A percentile compares a stretch with the other conserved stretches of the same genome.
phyloP scores from a whole-genome alignment of 2,888 invertebrate species.

The Coecobrya sp. region DNA sequence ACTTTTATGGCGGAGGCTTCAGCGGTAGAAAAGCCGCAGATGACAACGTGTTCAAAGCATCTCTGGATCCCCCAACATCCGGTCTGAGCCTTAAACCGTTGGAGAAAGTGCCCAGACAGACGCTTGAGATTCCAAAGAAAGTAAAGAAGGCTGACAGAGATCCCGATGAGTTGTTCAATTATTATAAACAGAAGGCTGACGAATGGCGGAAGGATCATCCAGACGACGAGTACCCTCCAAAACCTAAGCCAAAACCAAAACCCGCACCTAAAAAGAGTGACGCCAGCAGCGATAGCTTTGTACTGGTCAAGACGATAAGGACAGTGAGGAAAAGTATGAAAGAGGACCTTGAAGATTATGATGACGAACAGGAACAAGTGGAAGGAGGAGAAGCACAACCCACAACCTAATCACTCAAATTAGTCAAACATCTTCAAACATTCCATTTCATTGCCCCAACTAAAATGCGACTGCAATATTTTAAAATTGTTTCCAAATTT shows the following conservation, averaged over 20 bases:
- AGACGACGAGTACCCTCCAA: not conserved
- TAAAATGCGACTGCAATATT: too few species aligned
- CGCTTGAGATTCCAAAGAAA: not conserved
- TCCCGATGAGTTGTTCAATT: not conserved
- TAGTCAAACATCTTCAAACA: too few species aligned
- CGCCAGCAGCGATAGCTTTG: not conserved
- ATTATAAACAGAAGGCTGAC: not conserved
- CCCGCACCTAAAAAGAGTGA: not conserved
- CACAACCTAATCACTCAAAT: too few species aligned
- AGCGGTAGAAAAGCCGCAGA: not conserved
- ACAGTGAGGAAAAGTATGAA: not conserved
- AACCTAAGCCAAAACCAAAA: not conserved
- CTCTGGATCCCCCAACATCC: not conserved
- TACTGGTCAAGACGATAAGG: not conserved
- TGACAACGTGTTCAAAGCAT: constrained; percentile 3
- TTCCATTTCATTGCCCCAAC: too few species aligned
- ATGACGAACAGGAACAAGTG: too few species aligned
- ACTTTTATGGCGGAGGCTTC: not conserved
- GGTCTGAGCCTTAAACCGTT: not conserved
- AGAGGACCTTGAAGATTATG: too few species aligned
- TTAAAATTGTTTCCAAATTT: too few species aligned
- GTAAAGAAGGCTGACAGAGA: not conserved
- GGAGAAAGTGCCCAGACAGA: constrained; percentile 2
- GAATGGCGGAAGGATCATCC: not conserved
- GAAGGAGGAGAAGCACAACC: too few species aligned